These are phyloP conservation scores for Drosophila nasuta DNA, from an alignment of 1,140 invertebrate species.

Conservation along the genomic window DNA sequence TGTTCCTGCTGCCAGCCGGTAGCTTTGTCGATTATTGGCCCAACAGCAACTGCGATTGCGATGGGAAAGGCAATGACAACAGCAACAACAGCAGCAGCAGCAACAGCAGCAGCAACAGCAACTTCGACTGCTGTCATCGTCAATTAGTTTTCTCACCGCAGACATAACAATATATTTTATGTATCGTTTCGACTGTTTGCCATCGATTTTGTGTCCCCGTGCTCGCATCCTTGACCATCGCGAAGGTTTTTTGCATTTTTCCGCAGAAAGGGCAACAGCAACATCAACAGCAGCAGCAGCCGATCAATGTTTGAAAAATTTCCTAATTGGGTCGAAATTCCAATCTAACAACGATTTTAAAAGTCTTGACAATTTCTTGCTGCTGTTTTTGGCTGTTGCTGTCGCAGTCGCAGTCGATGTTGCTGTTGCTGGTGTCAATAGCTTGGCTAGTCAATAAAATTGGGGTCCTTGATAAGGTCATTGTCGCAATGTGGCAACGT, in stretches of 20 bases:
- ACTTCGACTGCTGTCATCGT: slow-evolving; percentile 63
- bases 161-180: slow-evolving; percentile 78
- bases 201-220: slow-evolving; percentile 21
- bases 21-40: slow-evolving; percentile 29
- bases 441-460: slow-evolving; percentile 42
- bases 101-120: slow-evolving; percentile 6
- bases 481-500: slow-evolving; percentile 1
- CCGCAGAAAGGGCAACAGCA: slow-evolving; percentile 50
- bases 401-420: slow-evolving; percentile 7
- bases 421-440: slow-evolving; percentile 27
- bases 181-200: slow-evolving; percentile 50
- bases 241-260: slow-evolving; percentile 73
- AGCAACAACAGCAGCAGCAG: not conserved
- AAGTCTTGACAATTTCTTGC: slow-evolving; percentile 49
- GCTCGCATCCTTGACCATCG: slow-evolving; percentile 42
- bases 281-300: slow-evolving; percentile 28
- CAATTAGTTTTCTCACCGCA: slow-evolving; percentile 77
- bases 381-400: slow-evolving; percentile 31
- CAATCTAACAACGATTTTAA: slow-evolving; percentile 75
- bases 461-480: slow-evolving; percentile 38
- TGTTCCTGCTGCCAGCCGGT: slow-evolving; percentile 7
- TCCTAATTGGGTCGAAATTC: slow-evolving; percentile 81
- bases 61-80: not conserved
- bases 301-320: slow-evolving; percentile 63
- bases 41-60: slow-evolving; percentile 5